Conservation (phyloP, 2,888 invertebrate genomes). For the Kryphioiulus occultus region DNA sequence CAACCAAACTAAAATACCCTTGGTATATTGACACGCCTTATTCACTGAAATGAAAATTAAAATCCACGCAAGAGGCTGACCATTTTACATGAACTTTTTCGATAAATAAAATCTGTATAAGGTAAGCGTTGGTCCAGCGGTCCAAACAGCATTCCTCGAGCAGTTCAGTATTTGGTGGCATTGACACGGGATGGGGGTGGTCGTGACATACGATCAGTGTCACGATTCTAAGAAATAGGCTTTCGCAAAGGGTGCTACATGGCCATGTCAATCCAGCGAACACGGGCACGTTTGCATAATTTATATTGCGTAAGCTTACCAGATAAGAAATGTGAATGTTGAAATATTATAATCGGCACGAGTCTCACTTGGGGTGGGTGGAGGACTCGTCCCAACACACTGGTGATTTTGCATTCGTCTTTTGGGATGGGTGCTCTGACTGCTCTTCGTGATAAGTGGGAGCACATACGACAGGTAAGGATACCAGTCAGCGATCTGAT, state of each 20-base stretch:
- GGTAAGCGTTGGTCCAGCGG: no score
- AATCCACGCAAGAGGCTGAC: no score
- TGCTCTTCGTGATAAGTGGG: neutral
- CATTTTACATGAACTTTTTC: no score
- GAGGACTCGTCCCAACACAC: neutral
- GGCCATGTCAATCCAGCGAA: neutral
- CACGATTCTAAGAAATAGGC: slow-evolving; percentile 5
- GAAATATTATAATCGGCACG: neutral
- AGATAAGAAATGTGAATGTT: neutral
- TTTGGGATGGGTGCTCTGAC: neutral
- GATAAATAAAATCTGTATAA: no score
- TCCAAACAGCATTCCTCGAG: neutral
- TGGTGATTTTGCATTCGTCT: neutral
- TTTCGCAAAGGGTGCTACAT: neutral
- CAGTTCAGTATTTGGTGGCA: neutral
- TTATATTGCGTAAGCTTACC: neutral
- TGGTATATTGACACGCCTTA: no score
- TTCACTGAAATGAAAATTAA: no score
- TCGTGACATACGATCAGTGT: slow-evolving; percentile 5
- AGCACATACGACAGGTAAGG: neutral
- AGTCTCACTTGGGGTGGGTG: neutral
- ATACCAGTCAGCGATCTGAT: neutral
- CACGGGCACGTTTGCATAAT: neutral
- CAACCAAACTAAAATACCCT: no score
- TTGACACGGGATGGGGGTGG: slow-evolving; percentile 5